Evolutionary conservation across 2,113 vertebrate genomes (phyloP).

Genomic region (Odobenus rosmarus): DNA sequence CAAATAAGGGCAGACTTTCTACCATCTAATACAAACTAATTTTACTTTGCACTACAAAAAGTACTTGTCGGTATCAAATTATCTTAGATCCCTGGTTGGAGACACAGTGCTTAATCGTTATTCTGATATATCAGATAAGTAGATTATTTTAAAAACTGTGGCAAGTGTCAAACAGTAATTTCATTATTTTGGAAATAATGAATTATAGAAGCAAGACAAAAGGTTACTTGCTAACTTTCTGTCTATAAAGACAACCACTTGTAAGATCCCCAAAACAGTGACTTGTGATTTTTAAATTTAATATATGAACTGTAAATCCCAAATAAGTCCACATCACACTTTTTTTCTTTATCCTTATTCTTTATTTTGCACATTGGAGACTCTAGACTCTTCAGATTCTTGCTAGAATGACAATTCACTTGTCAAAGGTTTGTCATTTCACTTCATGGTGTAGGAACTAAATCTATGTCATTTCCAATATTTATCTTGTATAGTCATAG

Average conservation of each 20-base stretch:
- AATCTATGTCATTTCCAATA: not conserved
- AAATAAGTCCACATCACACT: accelerated
- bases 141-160: not conserved
- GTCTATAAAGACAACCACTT: not conserved
- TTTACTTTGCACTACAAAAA: not conserved
- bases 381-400: not conserved
- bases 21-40: not conserved
- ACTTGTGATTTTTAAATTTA: conserved; percentile 16
- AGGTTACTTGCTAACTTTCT: not conserved
- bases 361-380: not conserved
- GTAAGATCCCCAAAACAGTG: not conserved
- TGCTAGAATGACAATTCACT: not conserved
- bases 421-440: not conserved
- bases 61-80: not conserved
- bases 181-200: not conserved
- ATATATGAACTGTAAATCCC: not conserved
- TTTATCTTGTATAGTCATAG: not conserved
- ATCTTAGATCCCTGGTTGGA: not conserved
- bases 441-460: not conserved
- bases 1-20: not conserved
- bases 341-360: not conserved
- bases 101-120: not conserved
- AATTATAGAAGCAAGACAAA: not conserved
- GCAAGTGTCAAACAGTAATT: not conserved
- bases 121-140: not conserved